Percentiles rank a stretch among this genome's conserved stretches.
These are phyloP conservation scores for Habrosyne pyritoides DNA, from an alignment of 2,888 invertebrate genomes.

Conservation along the genomic window DNA sequence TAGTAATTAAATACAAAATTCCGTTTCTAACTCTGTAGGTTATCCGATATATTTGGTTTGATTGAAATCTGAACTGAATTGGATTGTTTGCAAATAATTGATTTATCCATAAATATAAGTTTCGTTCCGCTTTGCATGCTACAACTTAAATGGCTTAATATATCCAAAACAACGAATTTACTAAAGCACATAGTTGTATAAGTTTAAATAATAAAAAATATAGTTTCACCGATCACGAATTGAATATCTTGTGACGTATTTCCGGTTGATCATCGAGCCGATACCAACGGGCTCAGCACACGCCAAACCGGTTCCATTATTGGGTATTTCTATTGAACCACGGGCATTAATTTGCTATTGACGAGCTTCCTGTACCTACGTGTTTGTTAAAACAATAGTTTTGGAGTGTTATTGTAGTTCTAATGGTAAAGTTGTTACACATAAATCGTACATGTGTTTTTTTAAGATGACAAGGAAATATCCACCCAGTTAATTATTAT, in stretches of 20 bases:
- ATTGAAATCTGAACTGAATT: neutral
- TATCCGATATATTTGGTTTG: neutral
- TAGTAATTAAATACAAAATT: neutral
- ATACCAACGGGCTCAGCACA: slow-evolving; percentile 48
- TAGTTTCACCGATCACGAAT: neutral
- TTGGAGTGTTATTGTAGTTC: too few relatives aligned
- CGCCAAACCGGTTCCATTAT: slow-evolving; percentile 74
- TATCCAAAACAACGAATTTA: neutral
- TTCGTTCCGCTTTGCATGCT: neutral
- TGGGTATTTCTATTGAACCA: slow-evolving; percentile 62
- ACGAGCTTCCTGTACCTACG: slow-evolving; percentile 72
- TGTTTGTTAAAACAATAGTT: too few relatives aligned
- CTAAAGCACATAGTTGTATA: neutral
- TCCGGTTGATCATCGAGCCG: slow-evolving; percentile 11
- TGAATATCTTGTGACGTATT: slow-evolving; percentile 11
- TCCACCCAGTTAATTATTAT: too few relatives aligned
- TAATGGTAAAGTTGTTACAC: too few relatives aligned
- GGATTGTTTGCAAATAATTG: neutral
- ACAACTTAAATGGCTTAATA: too few relatives aligned
- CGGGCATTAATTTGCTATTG: slow-evolving; percentile 70
- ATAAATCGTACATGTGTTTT: slow-evolving; percentile 37
- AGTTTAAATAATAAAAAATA: neutral
- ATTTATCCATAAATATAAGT: too few relatives aligned
- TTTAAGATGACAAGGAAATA: too few relatives aligned
- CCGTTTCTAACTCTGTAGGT: neutral